phyloP scores from a whole-genome alignment of 2,113 vertebrate species.

The Rhea americana region DNA sequence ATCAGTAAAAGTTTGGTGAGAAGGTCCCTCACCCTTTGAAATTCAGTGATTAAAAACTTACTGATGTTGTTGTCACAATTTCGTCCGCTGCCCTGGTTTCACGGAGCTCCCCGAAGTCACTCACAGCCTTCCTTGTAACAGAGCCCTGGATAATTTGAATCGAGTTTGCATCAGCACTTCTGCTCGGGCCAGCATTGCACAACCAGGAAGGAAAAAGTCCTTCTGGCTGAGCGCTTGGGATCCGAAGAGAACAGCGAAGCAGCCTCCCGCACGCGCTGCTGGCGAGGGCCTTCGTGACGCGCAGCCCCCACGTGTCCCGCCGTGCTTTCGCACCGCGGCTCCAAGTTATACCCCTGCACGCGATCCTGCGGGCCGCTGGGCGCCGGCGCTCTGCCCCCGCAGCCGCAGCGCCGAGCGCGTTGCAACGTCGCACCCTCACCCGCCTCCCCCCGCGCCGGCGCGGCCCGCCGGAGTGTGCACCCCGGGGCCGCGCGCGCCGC shows the following conservation, averaged over 20 bases:
- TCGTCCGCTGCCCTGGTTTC: background rate
- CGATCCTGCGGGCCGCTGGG: background rate
- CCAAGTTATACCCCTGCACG: background rate
- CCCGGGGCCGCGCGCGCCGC: fast-evolving
- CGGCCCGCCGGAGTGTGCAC: background rate
- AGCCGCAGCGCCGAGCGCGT: background rate
- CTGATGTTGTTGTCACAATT: background rate
- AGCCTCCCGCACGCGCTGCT: background rate
- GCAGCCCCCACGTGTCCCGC: background rate
- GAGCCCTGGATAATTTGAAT: background rate
- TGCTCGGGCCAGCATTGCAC: background rate
- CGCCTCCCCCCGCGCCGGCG: background rate
- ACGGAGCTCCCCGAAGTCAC: background rate
- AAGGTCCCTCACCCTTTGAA: background rate
- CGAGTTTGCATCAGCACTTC: background rate
- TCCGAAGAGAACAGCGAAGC: background rate
- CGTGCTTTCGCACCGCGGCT: background rate
- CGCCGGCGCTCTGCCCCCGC: background rate
- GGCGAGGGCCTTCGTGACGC: background rate
- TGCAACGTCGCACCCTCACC: background rate
- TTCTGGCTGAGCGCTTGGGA: background rate
- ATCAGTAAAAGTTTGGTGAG: background rate
- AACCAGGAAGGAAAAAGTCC: background rate
- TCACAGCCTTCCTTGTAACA: slow-evolving; percentile 6
- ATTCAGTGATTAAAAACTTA: background rate